phyloP scores from a whole-genome alignment of 2,888 invertebrate genomes.

The Tipula unca region DNA sequence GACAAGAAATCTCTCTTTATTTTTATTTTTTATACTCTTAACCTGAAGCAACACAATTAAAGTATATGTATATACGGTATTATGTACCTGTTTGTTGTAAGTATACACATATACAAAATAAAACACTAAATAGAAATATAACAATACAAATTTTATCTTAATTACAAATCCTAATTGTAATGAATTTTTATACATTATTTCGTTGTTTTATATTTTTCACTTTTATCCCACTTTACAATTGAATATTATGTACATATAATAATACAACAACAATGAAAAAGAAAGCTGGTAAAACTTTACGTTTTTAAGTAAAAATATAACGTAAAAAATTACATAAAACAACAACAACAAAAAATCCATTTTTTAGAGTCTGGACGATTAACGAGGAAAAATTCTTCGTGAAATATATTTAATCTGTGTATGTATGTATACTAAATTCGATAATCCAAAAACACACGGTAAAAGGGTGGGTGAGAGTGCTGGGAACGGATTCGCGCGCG shows the following conservation, averaged over 20 bases:
- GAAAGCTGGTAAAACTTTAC: background rate
- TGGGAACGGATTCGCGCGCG: background rate
- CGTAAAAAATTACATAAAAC: background rate
- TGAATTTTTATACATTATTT: slow-evolving; percentile 3
- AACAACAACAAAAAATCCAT: background rate
- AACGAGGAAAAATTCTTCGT: background rate
- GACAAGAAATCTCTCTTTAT: background rate
- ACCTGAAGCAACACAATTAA: background rate
- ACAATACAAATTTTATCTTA: slow-evolving; percentile 4
- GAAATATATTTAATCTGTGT: background rate
- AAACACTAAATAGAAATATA: background rate
- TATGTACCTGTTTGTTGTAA: background rate
- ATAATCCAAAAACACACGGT: background rate
- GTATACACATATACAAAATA: background rate
- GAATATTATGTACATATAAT: too few relatives aligned
- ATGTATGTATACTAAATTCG: slow-evolving; percentile 14
- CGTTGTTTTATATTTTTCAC: background rate
- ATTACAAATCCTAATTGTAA: slow-evolving; percentile 14
- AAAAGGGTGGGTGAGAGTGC: background rate
- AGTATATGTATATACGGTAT: background rate
- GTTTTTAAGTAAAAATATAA: background rate
- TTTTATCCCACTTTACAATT: background rate
- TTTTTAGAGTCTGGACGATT: background rate
- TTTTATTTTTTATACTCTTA: background rate
- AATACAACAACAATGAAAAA: background rate